Evolutionary conservation across 2,888 invertebrate species (phyloP).

Genomic region (Siphonodentalium dalli): DNA sequence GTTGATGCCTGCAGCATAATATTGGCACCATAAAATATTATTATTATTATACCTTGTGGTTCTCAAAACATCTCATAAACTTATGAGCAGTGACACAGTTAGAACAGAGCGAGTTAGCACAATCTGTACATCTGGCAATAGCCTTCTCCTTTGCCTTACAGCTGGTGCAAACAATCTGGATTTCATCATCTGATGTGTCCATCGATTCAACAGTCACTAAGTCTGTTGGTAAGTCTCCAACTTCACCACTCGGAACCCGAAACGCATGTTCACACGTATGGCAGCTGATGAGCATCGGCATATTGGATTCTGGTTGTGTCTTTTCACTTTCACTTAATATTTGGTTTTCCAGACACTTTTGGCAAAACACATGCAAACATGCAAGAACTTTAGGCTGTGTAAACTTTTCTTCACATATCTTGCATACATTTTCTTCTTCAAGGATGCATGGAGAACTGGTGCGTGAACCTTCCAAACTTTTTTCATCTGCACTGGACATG

Average conservation of each 20-base stretch:
- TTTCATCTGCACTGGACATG: no score
- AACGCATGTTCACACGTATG: conserved; percentile 84
- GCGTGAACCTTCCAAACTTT: no score
- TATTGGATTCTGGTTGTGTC: neutral
- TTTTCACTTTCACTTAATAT: conserved; percentile 60
- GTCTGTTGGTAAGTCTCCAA: conserved; percentile 82
- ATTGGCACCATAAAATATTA: no score
- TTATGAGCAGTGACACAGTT: conserved; percentile 95
- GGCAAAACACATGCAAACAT: conserved; percentile 95
- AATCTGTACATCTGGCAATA: conserved; percentile 91
- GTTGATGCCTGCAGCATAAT: neutral
- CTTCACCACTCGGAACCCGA: conserved; percentile 66
- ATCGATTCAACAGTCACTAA: conserved; percentile 76
- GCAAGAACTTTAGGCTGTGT: conserved; percentile 85
- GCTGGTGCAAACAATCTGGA: conserved; percentile 79
- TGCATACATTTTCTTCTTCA: conserved; percentile 46
- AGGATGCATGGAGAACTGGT: conserved; percentile 31
- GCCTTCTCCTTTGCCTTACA: conserved; percentile 95
- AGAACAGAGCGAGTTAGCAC: conserved; percentile 90
- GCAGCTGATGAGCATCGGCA: conserved; percentile 65
- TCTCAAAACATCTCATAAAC: conserved; percentile 96
- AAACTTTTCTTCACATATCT: conserved; percentile 69
- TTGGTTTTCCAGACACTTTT: conserved; percentile 85
- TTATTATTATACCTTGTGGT: conserved; percentile 72
- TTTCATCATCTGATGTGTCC: conserved; percentile 72